Conservation (phyloP, 2,113 vertebrate genomes). For the Oryzias javanicus region DNA sequence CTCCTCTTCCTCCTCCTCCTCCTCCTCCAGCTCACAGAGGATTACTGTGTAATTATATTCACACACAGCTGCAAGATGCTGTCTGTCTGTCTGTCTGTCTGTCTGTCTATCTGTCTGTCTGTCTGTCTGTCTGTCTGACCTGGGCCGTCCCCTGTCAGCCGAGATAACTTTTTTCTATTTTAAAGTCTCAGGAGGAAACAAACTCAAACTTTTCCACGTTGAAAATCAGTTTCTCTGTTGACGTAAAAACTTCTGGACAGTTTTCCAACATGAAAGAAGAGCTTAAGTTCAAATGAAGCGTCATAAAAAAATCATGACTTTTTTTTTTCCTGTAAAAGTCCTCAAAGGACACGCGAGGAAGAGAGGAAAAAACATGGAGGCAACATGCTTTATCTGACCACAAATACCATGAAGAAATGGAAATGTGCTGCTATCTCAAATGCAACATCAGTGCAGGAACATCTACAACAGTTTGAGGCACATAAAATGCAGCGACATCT, state of each 20-base stretch:
- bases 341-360: background rate
- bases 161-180: conserved; percentile 10
- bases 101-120: background rate
- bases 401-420: too few species aligned
- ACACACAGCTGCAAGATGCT: background rate
- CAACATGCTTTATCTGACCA: background rate
- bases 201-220: background rate
- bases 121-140: background rate
- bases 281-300: conserved; percentile 4
- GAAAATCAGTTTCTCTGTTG: conserved; percentile 14
- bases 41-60: background rate
- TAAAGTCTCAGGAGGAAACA: background rate
- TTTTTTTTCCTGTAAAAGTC: conserved; percentile 1
- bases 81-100: background rate
- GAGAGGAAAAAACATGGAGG: background rate
- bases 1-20: conserved; percentile 2
- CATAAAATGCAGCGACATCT: too few species aligned
- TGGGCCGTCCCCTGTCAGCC: background rate
- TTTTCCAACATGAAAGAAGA: conserved; percentile 19
- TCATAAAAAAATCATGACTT: background rate
- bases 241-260: conserved; percentile 18
- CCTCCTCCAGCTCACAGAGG: conserved; percentile 1
- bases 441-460: too few species aligned
- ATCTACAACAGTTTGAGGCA: too few species aligned
- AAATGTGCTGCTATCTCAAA: too few species aligned